A percentile compares a stretch with the other conserved stretches of the same genome.
phyloP scores from a whole-genome alignment of 1,140 invertebrate species.

The Globodera ellingtonae region DNA sequence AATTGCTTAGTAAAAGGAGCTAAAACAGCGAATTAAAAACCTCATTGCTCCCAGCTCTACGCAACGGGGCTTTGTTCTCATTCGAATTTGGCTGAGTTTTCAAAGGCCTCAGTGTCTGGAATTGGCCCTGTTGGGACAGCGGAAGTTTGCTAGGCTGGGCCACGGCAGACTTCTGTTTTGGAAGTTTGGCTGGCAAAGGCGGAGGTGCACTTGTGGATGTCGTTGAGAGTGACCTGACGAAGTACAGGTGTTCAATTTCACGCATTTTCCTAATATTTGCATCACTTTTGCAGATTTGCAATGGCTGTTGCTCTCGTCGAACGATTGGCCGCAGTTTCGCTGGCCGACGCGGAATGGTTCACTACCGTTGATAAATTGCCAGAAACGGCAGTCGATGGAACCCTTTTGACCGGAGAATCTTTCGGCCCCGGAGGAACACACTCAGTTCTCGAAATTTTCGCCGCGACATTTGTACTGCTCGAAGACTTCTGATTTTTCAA shows the following conservation, averaged over 20 bases:
- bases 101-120: constrained; percentile 30
- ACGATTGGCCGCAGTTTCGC: background rate
- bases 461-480: constrained; percentile 7
- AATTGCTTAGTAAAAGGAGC: too few relatives aligned
- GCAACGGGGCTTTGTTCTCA: background rate
- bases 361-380: background rate
- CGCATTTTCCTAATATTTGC: too few relatives aligned
- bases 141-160: constrained; percentile 8
- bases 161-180: constrained; percentile 10
- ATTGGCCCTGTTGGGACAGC: constrained; percentile 25
- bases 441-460: background rate
- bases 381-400: background rate
- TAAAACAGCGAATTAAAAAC: background rate
- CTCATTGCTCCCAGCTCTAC: constrained; percentile 29
- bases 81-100: constrained; percentile 14
- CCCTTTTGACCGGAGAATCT: background rate
- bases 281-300: constrained; percentile 9
- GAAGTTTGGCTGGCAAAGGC: constrained; percentile 19
- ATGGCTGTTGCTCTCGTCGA: background rate
- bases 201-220: constrained; percentile 14
- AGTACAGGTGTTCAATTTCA: background rate
- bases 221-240: constrained; percentile 3
- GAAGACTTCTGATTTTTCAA: constrained; percentile 28
- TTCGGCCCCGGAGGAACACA: background rate
- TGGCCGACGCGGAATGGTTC: too few relatives aligned